These are phyloP conservation scores for Emberiza fucata DNA, from an alignment of 2,113 vertebrate species.

Conservation along the genomic window DNA sequence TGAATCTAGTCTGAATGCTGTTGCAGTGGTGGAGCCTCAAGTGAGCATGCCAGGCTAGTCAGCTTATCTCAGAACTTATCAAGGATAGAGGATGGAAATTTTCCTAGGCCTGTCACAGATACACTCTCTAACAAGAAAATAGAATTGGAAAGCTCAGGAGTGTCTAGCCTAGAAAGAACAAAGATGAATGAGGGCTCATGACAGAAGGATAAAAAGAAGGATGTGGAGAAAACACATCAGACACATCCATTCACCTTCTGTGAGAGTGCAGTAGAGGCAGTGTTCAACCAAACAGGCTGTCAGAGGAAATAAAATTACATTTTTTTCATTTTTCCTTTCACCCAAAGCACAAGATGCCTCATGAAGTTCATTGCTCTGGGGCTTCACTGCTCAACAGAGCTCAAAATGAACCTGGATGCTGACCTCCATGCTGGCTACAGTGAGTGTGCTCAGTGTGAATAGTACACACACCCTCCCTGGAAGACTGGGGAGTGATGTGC, in stretches of 20 bases:
- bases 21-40: neutral
- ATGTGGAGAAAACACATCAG: neutral
- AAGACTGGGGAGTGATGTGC: neutral
- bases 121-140: neutral
- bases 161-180: neutral
- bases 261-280: neutral
- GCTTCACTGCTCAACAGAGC: neutral
- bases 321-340: neutral
- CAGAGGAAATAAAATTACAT: neutral
- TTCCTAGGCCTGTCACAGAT: neutral
- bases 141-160: neutral
- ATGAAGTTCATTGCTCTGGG: neutral
- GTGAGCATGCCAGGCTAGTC: neutral
- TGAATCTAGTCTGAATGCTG: neutral
- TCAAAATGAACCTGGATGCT: neutral
- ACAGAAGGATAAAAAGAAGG: neutral
- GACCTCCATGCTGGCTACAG: neutral
- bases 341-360: neutral
- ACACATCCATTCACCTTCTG: neutral
- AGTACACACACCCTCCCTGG: neutral
- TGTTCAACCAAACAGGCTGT: neutral
- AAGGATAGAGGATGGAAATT: neutral
- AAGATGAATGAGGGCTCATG: neutral
- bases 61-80: constrained; percentile 10
- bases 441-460: neutral